Base-by-base conservation (phyloP, 2,888 invertebrate species). In the Ophion ellenae region DNA sequence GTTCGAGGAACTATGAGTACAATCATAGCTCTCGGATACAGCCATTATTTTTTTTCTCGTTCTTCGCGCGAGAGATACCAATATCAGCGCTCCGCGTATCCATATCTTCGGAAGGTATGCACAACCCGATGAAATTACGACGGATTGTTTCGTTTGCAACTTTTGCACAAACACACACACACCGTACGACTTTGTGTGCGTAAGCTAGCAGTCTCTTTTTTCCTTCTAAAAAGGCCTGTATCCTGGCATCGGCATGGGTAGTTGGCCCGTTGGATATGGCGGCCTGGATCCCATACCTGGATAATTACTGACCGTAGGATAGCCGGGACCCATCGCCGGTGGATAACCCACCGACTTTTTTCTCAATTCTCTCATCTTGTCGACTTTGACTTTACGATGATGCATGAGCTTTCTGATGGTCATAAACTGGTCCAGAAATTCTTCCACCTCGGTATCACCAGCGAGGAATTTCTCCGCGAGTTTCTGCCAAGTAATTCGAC, bases 361-460 rank as follows among this genome's bases (percentile, higher is more conserved):
- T 69, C 97, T 94, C 14, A 98, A 94, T 91, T 98, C 97, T 71
- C 96, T 95, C 96, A 99, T 97, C 95, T 99, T 99, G 88, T 99
- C 99, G 0, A 98, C 97, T 95, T 99, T 99, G 14, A 99, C 97
- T 92, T 98, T 97, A 74, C 98, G 95, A 87, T 97, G 92, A 93
- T 98, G 98, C 95, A 97, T 97, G 59, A 96, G 92, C 90, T 96
- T 96, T 69, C 99, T 96, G 86, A 96, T 95, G 0, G 96, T 95
- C 82, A 97, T 95, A 94, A 98, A 99, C 83, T 97, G 96, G 85
- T 97, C 97, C 5, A 99, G 94, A 93, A 99, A 99, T 85, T 96
- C 96, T 28, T 99, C 99, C 0, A 96, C 94, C 74, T 95, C 95
- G 9, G 97, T 95, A 78, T 97, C 96, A 10, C 96, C 97, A 17